Evolutionary conservation across 2,888 invertebrate species (phyloP), one percentile per base, ranked within the genome.

Genomic region (Agrotis ipsilon): DNA sequence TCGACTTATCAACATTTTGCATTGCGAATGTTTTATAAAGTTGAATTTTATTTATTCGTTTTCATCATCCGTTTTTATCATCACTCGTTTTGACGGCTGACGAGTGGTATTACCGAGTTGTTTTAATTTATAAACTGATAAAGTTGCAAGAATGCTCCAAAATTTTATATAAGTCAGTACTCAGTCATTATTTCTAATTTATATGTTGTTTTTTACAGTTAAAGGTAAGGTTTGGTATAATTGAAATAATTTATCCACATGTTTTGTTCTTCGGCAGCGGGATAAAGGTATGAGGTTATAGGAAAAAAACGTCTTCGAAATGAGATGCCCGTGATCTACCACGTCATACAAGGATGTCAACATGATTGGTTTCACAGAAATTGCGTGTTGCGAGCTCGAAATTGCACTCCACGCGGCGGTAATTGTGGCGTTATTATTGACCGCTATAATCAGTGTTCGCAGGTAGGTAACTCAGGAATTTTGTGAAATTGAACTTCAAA

Each of bases 311-410:
- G 39, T 49, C 54, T 14, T 52, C 46, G 51, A 70, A 67, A 66
- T 64, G 18, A 55, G 49, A 21, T 55, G 52, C 46, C 51, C 46
- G 66, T 70, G 74, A 67, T 79, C 69, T 75, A 75, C 80, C 72
- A 69, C 69, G n/a, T n/a, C n/a, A 66, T 67, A 64, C 49, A 57
- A 68, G 75, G 81, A 86, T 87, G 89, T 88, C 89, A 89, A 83
- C 87, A 69, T 82, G 75, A 84, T 87, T 83, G 86, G 71, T 70
- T 91, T 90, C 91, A 76, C 72, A 75, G 91, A 90, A 90, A 78
- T 87, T 68, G 90, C 90, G 89, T 91, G 90, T 80, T 82, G 87
- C 74, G 83, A 81, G 75, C 77, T 76, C 82, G 70, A 87, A 89
- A 88, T 89, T 88, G 83, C 83, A 81, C 74, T 81, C 81, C 78